phyloP scores from a whole-genome alignment of 2,797 vertebrate genomes.

The Mallotus villosus region DNA sequence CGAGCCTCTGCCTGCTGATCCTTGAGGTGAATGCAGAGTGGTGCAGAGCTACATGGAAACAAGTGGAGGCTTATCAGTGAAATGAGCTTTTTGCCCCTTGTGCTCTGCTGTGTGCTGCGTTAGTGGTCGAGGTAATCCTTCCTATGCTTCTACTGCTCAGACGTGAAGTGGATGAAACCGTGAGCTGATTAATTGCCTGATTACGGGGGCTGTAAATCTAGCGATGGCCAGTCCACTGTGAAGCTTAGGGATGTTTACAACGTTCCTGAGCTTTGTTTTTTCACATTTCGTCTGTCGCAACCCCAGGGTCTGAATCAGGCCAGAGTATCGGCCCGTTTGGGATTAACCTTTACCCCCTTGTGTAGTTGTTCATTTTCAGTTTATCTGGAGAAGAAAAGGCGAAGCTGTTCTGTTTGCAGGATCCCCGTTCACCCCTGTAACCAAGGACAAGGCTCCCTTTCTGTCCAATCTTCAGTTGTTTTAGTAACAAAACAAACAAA shows the following conservation, averaged over 20 bases:
- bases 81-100: constrained; percentile 4
- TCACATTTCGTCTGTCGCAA: too few species aligned
- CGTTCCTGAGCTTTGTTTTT: constrained; percentile 10
- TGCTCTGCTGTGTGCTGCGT: constrained; percentile 1
- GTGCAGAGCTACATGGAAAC: not conserved
- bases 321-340: too few species aligned
- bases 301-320: too few species aligned
- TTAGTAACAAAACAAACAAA: too few species aligned
- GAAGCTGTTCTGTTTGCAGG: too few species aligned
- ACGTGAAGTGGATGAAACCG: constrained; percentile 64
- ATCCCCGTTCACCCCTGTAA: too few species aligned
- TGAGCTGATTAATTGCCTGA: constrained; percentile 76
- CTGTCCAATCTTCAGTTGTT: too few species aligned
- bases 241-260: constrained; percentile 66
- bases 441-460: too few species aligned
- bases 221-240: constrained; percentile 23
- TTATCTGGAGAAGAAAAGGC: too few species aligned
- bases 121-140: constrained; percentile 61
- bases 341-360: too few species aligned
- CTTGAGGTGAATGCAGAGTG: not conserved
- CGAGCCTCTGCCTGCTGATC: not conserved
- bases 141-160: constrained; percentile 57
- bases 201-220: constrained; percentile 63
- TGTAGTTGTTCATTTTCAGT: too few species aligned
- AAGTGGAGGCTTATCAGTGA: constrained; percentile 1